A percentile compares a stretch with the other conserved stretches of the same genome.
These are phyloP conservation scores for Protaetia brevitarsis DNA, from an alignment of 1,140 invertebrate species.

Conservation along the genomic window DNA sequence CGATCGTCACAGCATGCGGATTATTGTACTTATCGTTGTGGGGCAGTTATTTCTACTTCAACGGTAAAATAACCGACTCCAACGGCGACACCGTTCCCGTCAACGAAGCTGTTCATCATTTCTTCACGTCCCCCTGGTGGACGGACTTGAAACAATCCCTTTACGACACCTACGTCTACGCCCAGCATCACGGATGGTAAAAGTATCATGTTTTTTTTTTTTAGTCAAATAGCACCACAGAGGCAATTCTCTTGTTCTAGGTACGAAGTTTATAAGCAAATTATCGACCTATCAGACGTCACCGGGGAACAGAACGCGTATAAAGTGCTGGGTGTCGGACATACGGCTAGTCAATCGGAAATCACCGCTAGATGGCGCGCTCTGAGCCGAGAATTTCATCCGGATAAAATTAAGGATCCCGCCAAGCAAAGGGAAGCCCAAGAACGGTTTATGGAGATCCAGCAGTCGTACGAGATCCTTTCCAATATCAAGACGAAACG, in stretches of 20 bases:
- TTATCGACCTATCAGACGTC: constrained; percentile 82
- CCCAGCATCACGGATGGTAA: constrained; percentile 74
- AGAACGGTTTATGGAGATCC: constrained; percentile 88
- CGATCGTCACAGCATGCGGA: constrained; percentile 58
- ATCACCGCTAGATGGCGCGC: constrained; percentile 78
- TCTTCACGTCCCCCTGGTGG: constrained; percentile 84
- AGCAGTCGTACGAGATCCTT: constrained; percentile 86
- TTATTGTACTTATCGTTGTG: constrained; percentile 71
- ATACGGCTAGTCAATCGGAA: constrained; percentile 76
- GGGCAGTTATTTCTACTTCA: constrained; percentile 82
- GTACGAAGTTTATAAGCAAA: constrained; percentile 78
- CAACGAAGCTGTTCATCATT: constrained; percentile 83
- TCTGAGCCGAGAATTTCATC: constrained; percentile 86
- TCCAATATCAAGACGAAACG: constrained; percentile 78
- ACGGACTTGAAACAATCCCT: constrained; percentile 71
- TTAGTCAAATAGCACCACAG: background rate
- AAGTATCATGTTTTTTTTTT: constrained; percentile 38
- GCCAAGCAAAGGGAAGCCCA: constrained; percentile 65
- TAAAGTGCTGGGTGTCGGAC: constrained; percentile 74
- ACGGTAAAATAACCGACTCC: constrained; percentile 79
- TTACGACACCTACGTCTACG: constrained; percentile 64
- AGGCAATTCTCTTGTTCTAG: constrained; percentile 25
- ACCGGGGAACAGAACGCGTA: constrained; percentile 87
- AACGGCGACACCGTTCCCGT: constrained; percentile 85
- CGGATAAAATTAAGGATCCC: constrained; percentile 82